Evolutionary conservation across 2,113 vertebrate species (phyloP), one percentile per base, ranked within the genome.

Genomic region (Oenanthe melanoleuca): DNA sequence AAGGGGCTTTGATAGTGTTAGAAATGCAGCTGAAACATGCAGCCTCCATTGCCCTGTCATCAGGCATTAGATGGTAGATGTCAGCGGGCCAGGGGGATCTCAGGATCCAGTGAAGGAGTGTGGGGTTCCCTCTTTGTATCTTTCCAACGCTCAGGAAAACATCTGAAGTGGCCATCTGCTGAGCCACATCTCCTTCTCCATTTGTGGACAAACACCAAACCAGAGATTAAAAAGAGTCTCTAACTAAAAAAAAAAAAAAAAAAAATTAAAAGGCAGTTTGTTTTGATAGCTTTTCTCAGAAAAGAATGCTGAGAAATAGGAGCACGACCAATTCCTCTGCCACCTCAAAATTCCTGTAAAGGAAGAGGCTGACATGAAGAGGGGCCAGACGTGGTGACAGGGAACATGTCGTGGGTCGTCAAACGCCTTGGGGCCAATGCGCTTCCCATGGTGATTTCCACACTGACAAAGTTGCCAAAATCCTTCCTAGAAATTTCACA

Each of bases 1-100:
- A 72, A 95, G 50, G 73, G 75, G 74, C 63, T 96, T 93, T 93
- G 92, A 86, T 83, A 85, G 79, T 34, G 29, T 71, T 90, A 86
- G 90, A 94, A 97, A 95, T 42, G 69, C 86, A 82, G 88, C 93
- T 89, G 79, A 90, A 96, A 86, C 79, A 91, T 4, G 19, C 66
- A 49, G 75, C 70, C 53, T 95, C 86, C 78, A 55, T 75, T 94
- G 93, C 69, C 92, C 59, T 94, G 90, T 92, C 95, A 92, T 80
- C 92, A 93, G 72, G 80, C 81, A 82, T 93, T 96, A 97, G 80
- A 38, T 38, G n/a, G 80, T 86, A 88, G 78, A 82, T 80, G 42
- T 88, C 95, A 95, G 1, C 2, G 31, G 79, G 82, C 84, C 7
- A 9, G 78, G 23, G 79, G 85, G 65, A 86, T 14, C 38, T 92